Evolutionary conservation across 2,888 invertebrate genomes (phyloP), one percentile per base, ranked within the genome.

Genomic region (Patella caerulea): DNA sequence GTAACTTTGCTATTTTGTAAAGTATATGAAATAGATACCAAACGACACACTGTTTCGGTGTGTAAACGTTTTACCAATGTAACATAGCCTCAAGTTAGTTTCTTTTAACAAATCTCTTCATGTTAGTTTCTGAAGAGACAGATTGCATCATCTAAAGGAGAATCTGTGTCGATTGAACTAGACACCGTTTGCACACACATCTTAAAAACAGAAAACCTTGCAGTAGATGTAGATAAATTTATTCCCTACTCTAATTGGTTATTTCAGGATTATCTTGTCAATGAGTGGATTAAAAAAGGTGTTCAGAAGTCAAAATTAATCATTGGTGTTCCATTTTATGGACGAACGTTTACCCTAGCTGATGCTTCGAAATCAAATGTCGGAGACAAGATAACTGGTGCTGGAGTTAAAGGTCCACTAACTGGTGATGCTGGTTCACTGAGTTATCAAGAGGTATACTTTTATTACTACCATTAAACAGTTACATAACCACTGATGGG

Each of bases 271-370:
- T 84, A 83, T 82, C 75, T 83, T 9, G 78, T 82, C n/a, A 78
- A 79, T 12, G 77, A 76, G 65, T 81, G 81, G 79, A 55, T 56
- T 9, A 55, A 11, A 4, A 97, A 87, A 97, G 97, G 69, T 96
- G 97, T 1, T 97, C 97, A 3, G 96, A 96, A 72, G 89, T 96
- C 97, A 87, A 97, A 97, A 91, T 93, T 98, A 79, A 94, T 97
- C 78, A 96, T 98, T 77, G 97, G 97, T 73, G 97, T 97, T 96
- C 96, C 97, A 19, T 97, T 97, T 15, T 98, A 98, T 92, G 98
- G 97, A 75, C 94, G 97, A 80, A 95, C 96, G 17, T 97, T 97
- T 92, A 96, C 96, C 2, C 93, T 98, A 85, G 93, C 95, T 70
- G 95, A 95, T 19, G 29, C 78, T 12, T 55, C 29, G 19, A 77